phyloP scores from a whole-genome alignment of 2,797 vertebrate genomes.

The Falco biarmicus region DNA sequence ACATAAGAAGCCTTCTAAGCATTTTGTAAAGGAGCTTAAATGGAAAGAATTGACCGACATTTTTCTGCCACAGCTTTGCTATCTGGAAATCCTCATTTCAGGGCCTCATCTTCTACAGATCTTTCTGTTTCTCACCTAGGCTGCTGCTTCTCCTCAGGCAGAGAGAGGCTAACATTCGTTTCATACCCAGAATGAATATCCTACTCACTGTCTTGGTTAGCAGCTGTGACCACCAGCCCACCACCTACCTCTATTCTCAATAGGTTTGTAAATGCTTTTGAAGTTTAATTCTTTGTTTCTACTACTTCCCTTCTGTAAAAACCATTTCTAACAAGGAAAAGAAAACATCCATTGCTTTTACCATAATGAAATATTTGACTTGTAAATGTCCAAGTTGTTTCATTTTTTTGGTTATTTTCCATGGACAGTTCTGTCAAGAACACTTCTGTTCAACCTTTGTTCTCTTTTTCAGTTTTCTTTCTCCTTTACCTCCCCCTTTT shows the following conservation, averaged over 20 bases:
- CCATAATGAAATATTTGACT: not conserved
- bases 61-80: not conserved
- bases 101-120: not conserved
- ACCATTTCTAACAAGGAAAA: not conserved
- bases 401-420: no score
- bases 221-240: not conserved
- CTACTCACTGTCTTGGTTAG: not conserved
- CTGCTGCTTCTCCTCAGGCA: not conserved
- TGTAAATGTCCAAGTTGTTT: not conserved
- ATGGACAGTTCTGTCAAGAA: not conserved
- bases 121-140: not conserved
- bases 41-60: not conserved
- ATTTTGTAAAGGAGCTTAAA: not conserved
- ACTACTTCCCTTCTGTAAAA: not conserved
- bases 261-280: not conserved
- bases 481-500: slow-evolving; percentile 4
- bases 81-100: not conserved
- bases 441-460: not conserved
- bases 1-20: not conserved
- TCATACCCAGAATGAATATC: not conserved
- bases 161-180: not conserved
- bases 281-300: not conserved
- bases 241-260: not conserved
- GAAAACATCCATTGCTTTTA: not conserved
- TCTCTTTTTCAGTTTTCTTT: not conserved